Base-by-base conservation (phyloP, 2,797 vertebrate genomes). In the Aulostomus chinensis region DNA sequence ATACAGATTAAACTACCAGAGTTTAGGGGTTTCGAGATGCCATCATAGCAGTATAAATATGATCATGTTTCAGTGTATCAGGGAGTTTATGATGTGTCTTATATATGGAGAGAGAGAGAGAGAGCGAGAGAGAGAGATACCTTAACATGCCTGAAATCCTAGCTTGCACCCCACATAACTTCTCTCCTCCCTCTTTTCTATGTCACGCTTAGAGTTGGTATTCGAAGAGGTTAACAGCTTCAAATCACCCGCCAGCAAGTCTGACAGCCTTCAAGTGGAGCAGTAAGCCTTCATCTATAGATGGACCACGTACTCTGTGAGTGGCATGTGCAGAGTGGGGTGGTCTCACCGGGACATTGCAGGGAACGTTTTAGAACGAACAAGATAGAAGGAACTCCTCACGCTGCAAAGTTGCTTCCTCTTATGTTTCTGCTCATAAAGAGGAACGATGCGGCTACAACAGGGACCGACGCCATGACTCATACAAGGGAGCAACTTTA, bases 191-290 rank as follows among this genome's bases (percentile, higher is more conserved):
- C 4, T 46, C 25, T 51, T 7, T 9, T 32, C 0, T 37, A 3
- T 20, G 18, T n/a, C n/a, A n/a, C n/a, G n/a, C n/a, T n/a, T 83
- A 99, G 96, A 96, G 79, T 89, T 99, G 78, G 96, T 97, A 20
- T 99, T 98, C 36, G 93, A 93, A 78, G 97, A 98, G 78, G 94
- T 95, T 55, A 91, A 87, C 70, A 93, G 94, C 88, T 93, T 96
- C 87, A 95, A 95, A 87, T 88, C 91, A 18, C 86, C 93, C 0
- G 90, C 91, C 71, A 86, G 82, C 74, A 87, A 94, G 89, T 92
- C 91, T 5, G 93, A 94, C 51, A 93, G 89, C 85, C 91, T 95
- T 81, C 94, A 96, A 74, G 91, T 87, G 60, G 95, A 96, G 83
- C 95, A 94, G 75, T 98, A 85, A 93, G 34, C 47, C 54, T 21